Evolutionary conservation across 1,140 invertebrate species (phyloP), one percentile per base, ranked within the genome.

Genomic region (Dendrolimus kikuchii): DNA sequence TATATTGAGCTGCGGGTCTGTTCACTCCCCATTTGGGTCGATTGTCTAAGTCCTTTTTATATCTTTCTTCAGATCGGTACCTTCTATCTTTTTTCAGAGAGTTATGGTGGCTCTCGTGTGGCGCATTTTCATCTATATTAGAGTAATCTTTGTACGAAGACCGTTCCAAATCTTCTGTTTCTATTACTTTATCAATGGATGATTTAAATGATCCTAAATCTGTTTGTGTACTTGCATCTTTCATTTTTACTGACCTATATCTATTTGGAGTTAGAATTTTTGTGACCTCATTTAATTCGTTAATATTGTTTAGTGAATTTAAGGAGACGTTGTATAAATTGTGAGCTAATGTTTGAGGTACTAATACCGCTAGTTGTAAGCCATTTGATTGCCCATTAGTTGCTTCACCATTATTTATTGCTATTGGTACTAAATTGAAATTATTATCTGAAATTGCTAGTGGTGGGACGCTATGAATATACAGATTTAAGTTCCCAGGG

Each of bases 211-310:
- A 42, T 49, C 88, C 82, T 41, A 71, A 58, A 53, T 93, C 92
- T 5, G 93, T 94, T 78, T 94, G 93, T 7, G 93, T 93, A 41
- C 88, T 89, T 43, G 89, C 92, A 71, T 93, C 92, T 64, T 89
- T 89, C 1, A 86, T 87, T 66, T 74, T 86, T 40, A 69, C 58
- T 7, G 68, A 69, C 55, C 90, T 86, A 70, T 91, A 92, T 65
- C 91, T 90, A 46, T 90, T 90, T 5, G 92, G 91, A 5, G 91
- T 92, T 10, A 92, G 66, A 7, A 92, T 55, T 69, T 90, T 86
- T 59, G 88, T 62, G 5, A 67, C 54, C 5, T 81, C 73, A 8
- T 59, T 60, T n/a, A 58, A 50, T 55, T 84, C 83, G 51, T 63
- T 73, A 8, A 68, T 48, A 57, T 66, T 73, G 49, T 62, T 66